phyloP scores from a whole-genome alignment of 2,888 invertebrate species.

The Ligdia adustata region DNA sequence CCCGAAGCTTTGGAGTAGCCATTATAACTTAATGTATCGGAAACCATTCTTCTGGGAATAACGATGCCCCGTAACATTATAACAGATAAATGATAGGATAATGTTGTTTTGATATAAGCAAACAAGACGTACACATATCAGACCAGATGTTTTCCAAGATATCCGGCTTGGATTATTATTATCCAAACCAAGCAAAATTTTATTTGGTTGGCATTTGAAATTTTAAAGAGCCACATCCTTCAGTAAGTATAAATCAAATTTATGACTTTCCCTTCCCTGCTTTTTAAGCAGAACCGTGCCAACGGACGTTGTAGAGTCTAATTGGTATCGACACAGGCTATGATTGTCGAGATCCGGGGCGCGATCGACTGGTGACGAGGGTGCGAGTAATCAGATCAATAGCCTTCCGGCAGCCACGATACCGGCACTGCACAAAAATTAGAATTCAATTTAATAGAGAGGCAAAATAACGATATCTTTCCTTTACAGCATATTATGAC shows the following conservation, averaged over 20 bases:
- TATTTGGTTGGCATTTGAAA: too few relatives aligned
- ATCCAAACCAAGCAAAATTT: too few relatives aligned
- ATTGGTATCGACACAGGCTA: constrained; percentile 43
- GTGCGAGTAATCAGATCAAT: constrained; percentile 53
- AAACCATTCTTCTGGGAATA: constrained; percentile 8
- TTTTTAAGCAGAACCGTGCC: not conserved
- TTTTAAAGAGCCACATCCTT: too few relatives aligned
- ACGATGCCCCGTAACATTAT: not conserved
- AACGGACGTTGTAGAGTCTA: constrained; percentile 3
- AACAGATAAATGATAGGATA: not conserved
- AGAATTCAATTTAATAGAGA: too few relatives aligned
- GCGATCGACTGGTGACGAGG: constrained; percentile 43
- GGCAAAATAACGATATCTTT: too few relatives aligned
- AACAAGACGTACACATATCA: too few relatives aligned
- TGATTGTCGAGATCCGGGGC: constrained; percentile 51
- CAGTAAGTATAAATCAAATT: not conserved
- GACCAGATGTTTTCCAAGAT: too few relatives aligned
- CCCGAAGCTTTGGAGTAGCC: constrained; percentile 3
- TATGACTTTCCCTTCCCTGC: not conserved
- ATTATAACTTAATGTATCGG: constrained; percentile 10
- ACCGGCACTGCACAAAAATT: too few relatives aligned
- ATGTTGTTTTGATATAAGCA: constrained; percentile 1
- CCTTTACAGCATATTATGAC: too few relatives aligned
- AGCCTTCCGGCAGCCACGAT: constrained; percentile 35
- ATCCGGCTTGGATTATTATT: too few relatives aligned